Percentiles rank a stretch among this genome's conserved stretches.
Evolutionary conservation across 2,113 vertebrate genomes (phyloP).

Genomic region (Dasyornis broadbenti): DNA sequence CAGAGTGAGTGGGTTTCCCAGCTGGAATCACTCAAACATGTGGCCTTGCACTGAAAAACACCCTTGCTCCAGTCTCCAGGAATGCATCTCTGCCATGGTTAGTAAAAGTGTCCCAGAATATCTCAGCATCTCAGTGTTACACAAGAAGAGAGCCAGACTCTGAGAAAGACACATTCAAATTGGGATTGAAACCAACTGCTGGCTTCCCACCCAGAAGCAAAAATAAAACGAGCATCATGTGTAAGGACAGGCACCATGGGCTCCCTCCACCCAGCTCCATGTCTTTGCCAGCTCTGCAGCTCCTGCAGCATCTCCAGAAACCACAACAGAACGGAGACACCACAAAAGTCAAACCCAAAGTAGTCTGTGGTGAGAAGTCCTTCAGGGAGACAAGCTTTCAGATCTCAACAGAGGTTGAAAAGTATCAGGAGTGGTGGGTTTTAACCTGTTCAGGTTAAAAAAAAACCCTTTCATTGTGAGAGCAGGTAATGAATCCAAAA

Average conservation of each 20-base stretch:
- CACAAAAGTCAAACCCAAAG: not conserved
- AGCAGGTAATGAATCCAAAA: not conserved
- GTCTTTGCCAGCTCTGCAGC: not conserved
- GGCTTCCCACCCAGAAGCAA: conserved; percentile 34
- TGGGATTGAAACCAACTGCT: conserved; percentile 35
- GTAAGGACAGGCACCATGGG: not conserved
- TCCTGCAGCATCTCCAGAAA: not conserved
- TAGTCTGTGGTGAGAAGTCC: not conserved
- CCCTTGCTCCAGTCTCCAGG: not conserved
- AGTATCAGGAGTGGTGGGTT: not conserved
- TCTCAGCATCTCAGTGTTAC: not conserved
- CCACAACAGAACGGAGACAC: not conserved
- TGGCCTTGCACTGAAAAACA: not conserved
- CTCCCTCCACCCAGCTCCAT: not conserved
- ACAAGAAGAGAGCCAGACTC: conserved; percentile 1
- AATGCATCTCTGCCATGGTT: conserved; percentile 10
- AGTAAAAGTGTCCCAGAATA: conserved; percentile 24
- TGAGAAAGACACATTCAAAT: not conserved
- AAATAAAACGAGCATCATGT: not conserved
- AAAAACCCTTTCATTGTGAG: not conserved
- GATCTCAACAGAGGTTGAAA: not conserved
- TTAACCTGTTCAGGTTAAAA: not conserved
- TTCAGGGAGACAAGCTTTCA: not conserved
- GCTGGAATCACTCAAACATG: conserved; percentile 29
- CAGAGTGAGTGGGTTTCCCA: conserved; percentile 2